Evolutionary conservation across 2,888 invertebrate species (phyloP).

Genomic region (Heteromurus nitidus): DNA sequence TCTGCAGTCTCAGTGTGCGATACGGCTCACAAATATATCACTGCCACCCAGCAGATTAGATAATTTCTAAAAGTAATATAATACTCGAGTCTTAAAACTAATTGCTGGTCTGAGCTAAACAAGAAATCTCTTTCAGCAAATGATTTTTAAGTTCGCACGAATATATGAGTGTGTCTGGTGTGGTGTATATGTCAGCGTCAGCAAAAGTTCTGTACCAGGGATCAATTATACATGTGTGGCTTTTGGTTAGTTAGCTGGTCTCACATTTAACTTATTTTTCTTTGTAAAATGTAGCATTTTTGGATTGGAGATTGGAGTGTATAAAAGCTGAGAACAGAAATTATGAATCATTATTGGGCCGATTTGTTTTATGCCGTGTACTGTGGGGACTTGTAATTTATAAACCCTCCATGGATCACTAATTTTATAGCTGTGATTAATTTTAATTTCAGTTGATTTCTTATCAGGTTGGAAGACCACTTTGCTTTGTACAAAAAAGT

Average conservation of each 20-base stretch:
- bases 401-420: slow-evolving; percentile 58
- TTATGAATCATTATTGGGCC: neutral
- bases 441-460: slow-evolving; percentile 52
- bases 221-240: too few species aligned
- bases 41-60: slow-evolving; percentile 6
- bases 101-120: too few species aligned
- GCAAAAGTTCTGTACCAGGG: too few species aligned
- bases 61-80: neutral
- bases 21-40: neutral
- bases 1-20: neutral
- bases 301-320: too few species aligned
- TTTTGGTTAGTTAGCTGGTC: too few species aligned
- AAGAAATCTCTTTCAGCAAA: too few species aligned
- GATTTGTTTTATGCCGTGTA: neutral
- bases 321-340: slow-evolving; percentile 13
- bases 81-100: neutral
- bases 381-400: slow-evolving; percentile 21
- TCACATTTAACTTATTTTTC: too few species aligned
- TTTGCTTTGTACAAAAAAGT: neutral
- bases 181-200: too few species aligned
- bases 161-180: too few species aligned
- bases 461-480: slow-evolving; percentile 52
- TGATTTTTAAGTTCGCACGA: too few species aligned
- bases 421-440: slow-evolving; percentile 61
- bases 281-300: too few species aligned